phyloP scores from a whole-genome alignment of 2,113 vertebrate genomes.

The Syngnathoides biaculeatus region DNA sequence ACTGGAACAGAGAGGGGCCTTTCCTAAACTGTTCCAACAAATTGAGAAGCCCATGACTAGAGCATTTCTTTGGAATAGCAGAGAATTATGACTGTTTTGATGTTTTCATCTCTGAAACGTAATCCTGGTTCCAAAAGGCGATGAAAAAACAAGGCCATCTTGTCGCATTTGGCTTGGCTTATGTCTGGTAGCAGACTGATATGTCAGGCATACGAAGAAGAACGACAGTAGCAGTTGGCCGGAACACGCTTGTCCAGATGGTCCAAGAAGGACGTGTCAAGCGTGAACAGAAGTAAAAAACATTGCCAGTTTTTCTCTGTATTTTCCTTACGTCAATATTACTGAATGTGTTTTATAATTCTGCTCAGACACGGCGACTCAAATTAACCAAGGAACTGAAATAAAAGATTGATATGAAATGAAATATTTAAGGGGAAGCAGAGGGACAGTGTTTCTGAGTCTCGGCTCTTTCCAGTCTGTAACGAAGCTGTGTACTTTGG shows the following conservation, averaged over 20 bases:
- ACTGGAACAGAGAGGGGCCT: not conserved
- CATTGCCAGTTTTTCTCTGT: not conserved
- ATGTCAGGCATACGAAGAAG: conserved; percentile 26
- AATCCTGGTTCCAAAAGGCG: not conserved
- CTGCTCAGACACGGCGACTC: not conserved
- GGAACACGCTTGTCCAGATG: conserved; percentile 41
- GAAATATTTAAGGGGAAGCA: not conserved
- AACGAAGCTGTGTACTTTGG: conserved; percentile 19
- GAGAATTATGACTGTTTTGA: not conserved
- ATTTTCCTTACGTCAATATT: not conserved
- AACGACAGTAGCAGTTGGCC: conserved; percentile 31
- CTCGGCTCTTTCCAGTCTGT: not conserved
- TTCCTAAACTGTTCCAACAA: not conserved
- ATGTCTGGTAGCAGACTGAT: conserved; percentile 11
- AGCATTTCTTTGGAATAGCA: not conserved
- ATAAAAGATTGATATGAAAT: conserved; percentile 6
- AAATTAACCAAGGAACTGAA: not conserved
- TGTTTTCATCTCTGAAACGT: not conserved
- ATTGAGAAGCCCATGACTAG: not conserved
- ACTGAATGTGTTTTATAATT: not conserved
- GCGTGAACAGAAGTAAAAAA: conserved; percentile 11
- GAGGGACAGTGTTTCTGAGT: not conserved
- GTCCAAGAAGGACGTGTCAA: conserved; percentile 46
- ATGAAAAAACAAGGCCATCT: not conserved
- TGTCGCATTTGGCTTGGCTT: conserved; percentile 6